Evolutionary conservation across 2,113 vertebrate species (phyloP).

Genomic region (Sardina pilchardus): DNA sequence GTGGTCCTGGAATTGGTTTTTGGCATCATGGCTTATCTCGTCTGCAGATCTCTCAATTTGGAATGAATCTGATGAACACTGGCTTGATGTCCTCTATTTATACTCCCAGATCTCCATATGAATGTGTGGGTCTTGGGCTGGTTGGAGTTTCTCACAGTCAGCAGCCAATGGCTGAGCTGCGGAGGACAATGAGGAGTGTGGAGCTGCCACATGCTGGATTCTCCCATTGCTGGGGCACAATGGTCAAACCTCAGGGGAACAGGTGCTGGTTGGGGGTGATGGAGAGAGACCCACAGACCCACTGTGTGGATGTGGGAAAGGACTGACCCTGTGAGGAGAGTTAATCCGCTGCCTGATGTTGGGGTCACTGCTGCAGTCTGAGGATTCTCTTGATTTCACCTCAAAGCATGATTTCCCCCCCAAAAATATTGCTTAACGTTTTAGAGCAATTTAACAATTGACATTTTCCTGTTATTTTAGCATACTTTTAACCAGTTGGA

Average conservation of each 20-base stretch:
- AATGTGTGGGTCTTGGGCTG: slow-evolving; percentile 69
- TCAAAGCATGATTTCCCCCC: neutral
- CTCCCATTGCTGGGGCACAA: slow-evolving; percentile 51
- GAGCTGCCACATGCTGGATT: slow-evolving; percentile 45
- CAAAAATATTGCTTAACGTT: neutral
- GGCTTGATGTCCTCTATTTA: slow-evolving; percentile 66
- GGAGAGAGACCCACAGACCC: slow-evolving; percentile 29
- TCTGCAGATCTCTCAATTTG: slow-evolving; percentile 56
- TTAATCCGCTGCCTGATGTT: slow-evolving; percentile 2
- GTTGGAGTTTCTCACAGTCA: slow-evolving; percentile 70
- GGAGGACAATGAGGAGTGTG: slow-evolving; percentile 42
- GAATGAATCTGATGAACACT: slow-evolving; percentile 60
- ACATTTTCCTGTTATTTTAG: no score
- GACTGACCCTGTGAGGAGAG: slow-evolving; percentile 41
- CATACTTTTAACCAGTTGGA: no score
- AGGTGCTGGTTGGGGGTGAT: slow-evolving; percentile 57
- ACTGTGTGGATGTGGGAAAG: slow-evolving; percentile 47
- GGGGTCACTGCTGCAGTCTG: neutral
- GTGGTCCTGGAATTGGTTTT: slow-evolving; percentile 55
- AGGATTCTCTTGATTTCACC: neutral
- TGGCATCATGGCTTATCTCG: slow-evolving; percentile 60
- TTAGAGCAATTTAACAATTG: no score
- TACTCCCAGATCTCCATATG: slow-evolving; percentile 70
- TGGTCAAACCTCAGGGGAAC: slow-evolving; percentile 62
- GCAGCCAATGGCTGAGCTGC: slow-evolving; percentile 63